Evolutionary conservation across 2,888 invertebrate species (phyloP).

Genomic region (Campoletis raptor): DNA sequence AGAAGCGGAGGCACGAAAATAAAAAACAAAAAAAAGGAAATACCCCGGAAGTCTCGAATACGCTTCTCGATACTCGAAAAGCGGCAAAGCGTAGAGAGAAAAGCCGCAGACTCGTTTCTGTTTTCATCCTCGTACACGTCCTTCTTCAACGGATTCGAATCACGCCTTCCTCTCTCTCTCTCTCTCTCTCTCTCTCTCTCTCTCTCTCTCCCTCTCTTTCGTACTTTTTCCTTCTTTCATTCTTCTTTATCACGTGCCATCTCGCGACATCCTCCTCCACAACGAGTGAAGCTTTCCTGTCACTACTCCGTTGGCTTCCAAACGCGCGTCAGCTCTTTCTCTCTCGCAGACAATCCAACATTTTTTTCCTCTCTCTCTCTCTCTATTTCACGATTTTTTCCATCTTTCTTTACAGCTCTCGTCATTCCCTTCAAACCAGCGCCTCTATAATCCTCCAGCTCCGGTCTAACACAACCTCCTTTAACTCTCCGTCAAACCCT

Average conservation of each 20-base stretch:
- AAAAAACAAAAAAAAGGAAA: constrained; percentile 40
- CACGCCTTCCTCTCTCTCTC: constrained; percentile 75
- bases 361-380: constrained; percentile 16
- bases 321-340: constrained; percentile 64
- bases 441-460: constrained; percentile 58
- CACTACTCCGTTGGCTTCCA: constrained; percentile 50
- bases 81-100: constrained; percentile 58
- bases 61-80: constrained; percentile 65
- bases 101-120: constrained; percentile 60
- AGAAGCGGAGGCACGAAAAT: neutral
- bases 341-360: constrained; percentile 50
- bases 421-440: constrained; percentile 55
- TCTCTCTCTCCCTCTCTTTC: constrained; percentile 32
- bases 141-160: constrained; percentile 77
- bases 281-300: constrained; percentile 53
- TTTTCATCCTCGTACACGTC: constrained; percentile 58
- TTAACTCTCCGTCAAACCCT: constrained; percentile 73
- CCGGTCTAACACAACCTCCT: constrained; percentile 62
- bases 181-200: constrained; percentile 22
- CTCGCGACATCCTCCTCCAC: constrained; percentile 56
- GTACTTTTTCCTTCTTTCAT: constrained; percentile 10
- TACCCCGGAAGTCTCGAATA: constrained; percentile 63
- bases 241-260: constrained; percentile 49
- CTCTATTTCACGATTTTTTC: constrained; percentile 23
- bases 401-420: constrained; percentile 63